Base-by-base conservation (phyloP, 2,113 vertebrate species). In the Origma solitaria region DNA sequence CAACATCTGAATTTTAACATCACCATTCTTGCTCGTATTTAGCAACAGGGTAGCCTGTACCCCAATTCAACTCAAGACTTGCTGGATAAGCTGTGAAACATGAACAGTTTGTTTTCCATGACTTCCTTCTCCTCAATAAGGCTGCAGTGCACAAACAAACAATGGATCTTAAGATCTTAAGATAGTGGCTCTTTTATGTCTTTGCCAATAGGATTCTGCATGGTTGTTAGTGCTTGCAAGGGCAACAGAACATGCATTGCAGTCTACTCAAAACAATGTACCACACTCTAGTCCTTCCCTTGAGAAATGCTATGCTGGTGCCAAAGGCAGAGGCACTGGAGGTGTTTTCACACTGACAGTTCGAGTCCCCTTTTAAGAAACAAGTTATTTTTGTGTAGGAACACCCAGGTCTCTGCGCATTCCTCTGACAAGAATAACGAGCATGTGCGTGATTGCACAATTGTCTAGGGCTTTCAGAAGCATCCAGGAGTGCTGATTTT, bases 261-360 rank as follows among this genome's bases (percentile, higher is more conserved):
- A 47, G 53, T 18, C n/a, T 45, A 30, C 31, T 66, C 53, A 64
- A 72, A 86, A 21, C 14, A 30, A 58, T 0, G 0, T 6, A 42
- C 28, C 40, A 9, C 24, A 9, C 24, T n/a, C 25, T 16, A 4
- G 23, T 13, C 30, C 49, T 50, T 70, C 18, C 60, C 64, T 27
- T 25, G 42, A 0, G 4, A 88, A 83, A 83, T 12, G 14, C 0
- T 0, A 54, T 13, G 42, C 64, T 56, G 42, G 11, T 0, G 0
- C 28, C 61, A 49, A 71, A 71, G 44, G 28, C 71, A 53, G 70
- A 72, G 57, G 45, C 68, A 86, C 35, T 14, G 1, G 50, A 92
- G 75, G 35, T 61, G 49, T 86, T 92, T 77, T 28, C 84, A 68
- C 37, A 66, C 13, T 5, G 30, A 44, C 37, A 82, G 73, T 42